Conservation (phyloP, 92 coral and sea anemone genomes). For the Phymanthus crucifer region DNA sequence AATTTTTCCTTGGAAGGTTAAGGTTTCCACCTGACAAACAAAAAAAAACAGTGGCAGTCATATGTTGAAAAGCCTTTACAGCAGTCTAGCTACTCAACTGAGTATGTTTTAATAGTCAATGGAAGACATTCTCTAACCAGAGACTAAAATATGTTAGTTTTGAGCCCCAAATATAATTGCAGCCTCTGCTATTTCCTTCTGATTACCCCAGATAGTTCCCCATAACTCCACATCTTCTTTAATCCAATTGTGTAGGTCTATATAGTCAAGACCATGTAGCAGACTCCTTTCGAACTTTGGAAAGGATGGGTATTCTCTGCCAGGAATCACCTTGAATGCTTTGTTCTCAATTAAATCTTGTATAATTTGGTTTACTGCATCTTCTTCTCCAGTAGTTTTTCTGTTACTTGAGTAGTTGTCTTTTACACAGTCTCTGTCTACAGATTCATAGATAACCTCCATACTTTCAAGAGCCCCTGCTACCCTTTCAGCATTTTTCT, state of each 20-base stretch:
- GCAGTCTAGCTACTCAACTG: too few species aligned
- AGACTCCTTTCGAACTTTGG: conserved; percentile 26
- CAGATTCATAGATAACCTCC: conserved; percentile 24
- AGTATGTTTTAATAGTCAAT: too few species aligned
- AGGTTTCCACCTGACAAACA: too few species aligned
- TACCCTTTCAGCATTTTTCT: conserved; percentile 49
- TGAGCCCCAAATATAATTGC: too few species aligned
- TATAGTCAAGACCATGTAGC: conserved; percentile 29
- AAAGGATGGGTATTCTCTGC: conserved; percentile 50
- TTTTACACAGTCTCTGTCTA: conserved; percentile 50
- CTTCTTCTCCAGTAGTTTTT: conserved; percentile 15
- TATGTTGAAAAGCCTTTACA: too few species aligned
- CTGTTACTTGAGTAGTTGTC: neutral
- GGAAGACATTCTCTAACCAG: too few species aligned
- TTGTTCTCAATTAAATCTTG: conserved; percentile 4
- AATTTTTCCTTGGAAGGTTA: too few species aligned
- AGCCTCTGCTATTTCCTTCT: too few species aligned
- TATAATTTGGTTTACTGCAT: conserved; percentile 35
- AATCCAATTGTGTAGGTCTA: conserved; percentile 16
- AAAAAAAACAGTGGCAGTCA: too few species aligned
- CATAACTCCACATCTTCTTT: too few species aligned
- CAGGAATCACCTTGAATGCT: neutral
- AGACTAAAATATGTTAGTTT: too few species aligned
- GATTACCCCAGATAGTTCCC: too few species aligned
- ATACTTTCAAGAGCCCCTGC: conserved; percentile 51